phyloP scores from a whole-genome alignment of 2,888 invertebrate genomes.

The Cartodere bifasciata region DNA sequence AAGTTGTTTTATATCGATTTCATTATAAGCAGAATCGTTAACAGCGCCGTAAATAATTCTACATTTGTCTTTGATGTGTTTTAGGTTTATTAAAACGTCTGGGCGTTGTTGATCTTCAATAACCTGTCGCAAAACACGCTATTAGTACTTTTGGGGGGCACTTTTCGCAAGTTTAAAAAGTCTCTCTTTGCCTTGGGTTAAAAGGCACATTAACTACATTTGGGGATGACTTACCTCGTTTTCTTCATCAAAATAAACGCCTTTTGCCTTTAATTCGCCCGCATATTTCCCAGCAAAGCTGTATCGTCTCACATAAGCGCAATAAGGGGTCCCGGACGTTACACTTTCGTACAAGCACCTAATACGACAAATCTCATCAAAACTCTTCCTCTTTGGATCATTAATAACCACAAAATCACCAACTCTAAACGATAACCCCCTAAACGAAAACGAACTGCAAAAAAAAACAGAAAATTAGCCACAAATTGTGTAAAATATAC shows the following conservation, averaged over 20 bases:
- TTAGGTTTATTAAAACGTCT: constrained; percentile 9
- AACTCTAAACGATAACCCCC: neutral
- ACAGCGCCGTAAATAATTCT: constrained; percentile 9
- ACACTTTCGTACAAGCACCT: constrained; percentile 8
- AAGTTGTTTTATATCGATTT: constrained; percentile 3
- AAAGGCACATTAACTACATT: constrained; percentile 3
- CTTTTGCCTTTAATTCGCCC: constrained; percentile 8
- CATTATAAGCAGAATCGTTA: constrained; percentile 7
- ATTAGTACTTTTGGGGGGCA: neutral
- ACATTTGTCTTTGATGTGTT: constrained; percentile 12
- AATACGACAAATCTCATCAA: constrained; percentile 5
- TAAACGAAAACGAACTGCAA: neutral
- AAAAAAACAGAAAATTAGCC: too few species aligned
- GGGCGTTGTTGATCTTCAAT: constrained; percentile 10
- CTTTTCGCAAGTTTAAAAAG: neutral
- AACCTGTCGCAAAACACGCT: constrained; percentile 7
- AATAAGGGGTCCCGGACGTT: neutral
- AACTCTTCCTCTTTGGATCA: neutral
- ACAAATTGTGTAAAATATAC: too few species aligned
- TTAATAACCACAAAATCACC: constrained; percentile 6
- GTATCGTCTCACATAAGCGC: constrained; percentile 17
- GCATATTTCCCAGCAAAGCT: constrained; percentile 14
- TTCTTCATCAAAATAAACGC: constrained; percentile 14
- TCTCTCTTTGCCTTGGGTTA: constrained; percentile 10
- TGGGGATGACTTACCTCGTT: constrained; percentile 18